Evolutionary conservation across 2,888 invertebrate species (phyloP).

Genomic region (Ennomos fuscantarius): DNA sequence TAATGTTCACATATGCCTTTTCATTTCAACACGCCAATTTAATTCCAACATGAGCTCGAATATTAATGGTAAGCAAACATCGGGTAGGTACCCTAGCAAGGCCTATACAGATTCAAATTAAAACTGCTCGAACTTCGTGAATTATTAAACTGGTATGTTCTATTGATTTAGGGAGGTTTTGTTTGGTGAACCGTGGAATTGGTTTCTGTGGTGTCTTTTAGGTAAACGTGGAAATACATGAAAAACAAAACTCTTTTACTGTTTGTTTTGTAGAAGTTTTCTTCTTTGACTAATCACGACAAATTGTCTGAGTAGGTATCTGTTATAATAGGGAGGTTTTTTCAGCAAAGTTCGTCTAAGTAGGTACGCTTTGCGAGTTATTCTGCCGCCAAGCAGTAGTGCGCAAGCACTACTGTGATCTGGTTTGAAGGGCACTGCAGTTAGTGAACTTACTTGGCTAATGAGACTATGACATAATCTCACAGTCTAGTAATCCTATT

Average conservation of each 20-base stretch:
- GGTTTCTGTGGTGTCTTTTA: slow-evolving; percentile 6
- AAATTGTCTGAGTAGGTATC: no score
- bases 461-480: no score
- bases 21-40: slow-evolving; percentile 29
- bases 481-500: no score
- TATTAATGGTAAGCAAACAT: slow-evolving; percentile 52
- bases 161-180: slow-evolving; percentile 39
- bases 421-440: no score
- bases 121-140: slow-evolving; percentile 39
- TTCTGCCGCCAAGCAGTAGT: no score
- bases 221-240: not conserved
- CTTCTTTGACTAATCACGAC: no score
- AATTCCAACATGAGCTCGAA: slow-evolving; percentile 36
- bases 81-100: slow-evolving; percentile 26
- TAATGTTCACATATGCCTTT: slow-evolving; percentile 13
- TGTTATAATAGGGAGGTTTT: no score
- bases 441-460: no score
- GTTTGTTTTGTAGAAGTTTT: no score
- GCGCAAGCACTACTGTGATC: no score
- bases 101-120: slow-evolving; percentile 34
- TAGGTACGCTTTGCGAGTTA: no score
- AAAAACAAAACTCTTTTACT: not conserved
- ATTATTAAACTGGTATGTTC: slow-evolving; percentile 40
- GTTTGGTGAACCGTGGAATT: slow-evolving; percentile 23
- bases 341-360: no score